phyloP scores from a whole-genome alignment of 2,797 vertebrate genomes.

The Chrosomus eos region DNA sequence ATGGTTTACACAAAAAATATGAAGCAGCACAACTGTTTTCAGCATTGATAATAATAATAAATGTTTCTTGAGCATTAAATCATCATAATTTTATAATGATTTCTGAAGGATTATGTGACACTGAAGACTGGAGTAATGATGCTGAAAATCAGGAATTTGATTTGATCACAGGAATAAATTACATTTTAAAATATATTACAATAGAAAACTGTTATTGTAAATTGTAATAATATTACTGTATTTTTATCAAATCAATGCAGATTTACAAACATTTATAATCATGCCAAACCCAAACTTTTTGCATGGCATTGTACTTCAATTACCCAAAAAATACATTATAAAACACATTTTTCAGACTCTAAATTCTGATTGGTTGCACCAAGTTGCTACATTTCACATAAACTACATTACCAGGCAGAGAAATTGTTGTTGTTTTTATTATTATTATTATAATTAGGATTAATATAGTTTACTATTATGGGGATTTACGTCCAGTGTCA shows the following conservation, averaged over 20 bases:
- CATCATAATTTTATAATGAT: background rate
- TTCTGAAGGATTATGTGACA: background rate
- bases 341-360: background rate
- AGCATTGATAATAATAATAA: background rate
- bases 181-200: background rate
- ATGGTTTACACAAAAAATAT: background rate
- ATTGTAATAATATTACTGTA: background rate
- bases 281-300: background rate
- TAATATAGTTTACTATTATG: background rate
- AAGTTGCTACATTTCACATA: background rate
- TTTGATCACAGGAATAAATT: background rate
- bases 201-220: background rate
- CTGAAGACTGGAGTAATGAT: background rate
- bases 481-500: background rate
- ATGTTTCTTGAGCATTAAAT: background rate
- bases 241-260: background rate
- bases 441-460: background rate
- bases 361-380: background rate
- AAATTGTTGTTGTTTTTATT: background rate
- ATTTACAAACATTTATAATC: background rate
- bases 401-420: background rate
- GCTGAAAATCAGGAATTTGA: background rate
- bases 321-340: background rate
- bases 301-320: background rate
- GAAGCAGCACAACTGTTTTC: no score